Conservation (phyloP, 1,140 invertebrate genomes). For the Dendrolimus kikuchii region DNA sequence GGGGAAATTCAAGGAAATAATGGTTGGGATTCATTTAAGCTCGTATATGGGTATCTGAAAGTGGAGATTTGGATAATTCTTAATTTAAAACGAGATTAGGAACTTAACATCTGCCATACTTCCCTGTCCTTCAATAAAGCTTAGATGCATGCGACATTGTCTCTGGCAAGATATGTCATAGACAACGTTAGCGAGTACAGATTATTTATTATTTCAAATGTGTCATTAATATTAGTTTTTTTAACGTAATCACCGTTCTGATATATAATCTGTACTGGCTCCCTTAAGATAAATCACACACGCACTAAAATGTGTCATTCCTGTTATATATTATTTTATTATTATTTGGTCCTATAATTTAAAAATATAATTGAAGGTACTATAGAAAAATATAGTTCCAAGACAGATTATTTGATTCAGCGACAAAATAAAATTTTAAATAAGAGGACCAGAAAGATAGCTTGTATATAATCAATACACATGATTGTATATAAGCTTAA, state of each 20-base stretch:
- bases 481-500: no score
- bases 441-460: no score
- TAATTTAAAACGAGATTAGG: conserved; percentile 1
- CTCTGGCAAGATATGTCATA: conserved; percentile 20
- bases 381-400: no score
- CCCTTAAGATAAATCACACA: conserved; percentile 41
- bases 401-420: no score
- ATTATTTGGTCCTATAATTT: not conserved
- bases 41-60: conserved; percentile 1
- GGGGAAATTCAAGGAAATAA: no score
- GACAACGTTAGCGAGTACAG: conserved; percentile 26
- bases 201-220: conserved; percentile 3
- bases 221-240: no score
- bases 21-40: no score
- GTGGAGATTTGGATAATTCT: conserved; percentile 6
- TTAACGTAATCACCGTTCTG: no score
- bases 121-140: conserved; percentile 59
- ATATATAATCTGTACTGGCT: conserved; percentile 23
- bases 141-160: conserved; percentile 48
- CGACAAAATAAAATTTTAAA: no score
- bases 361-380: not conserved
- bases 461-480: not conserved
- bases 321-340: conserved; percentile 20
- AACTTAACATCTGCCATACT: conserved; percentile 39
- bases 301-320: conserved; percentile 41